Conservation (phyloP, 2,113 vertebrate species). For the Crypturellus undulatus region DNA sequence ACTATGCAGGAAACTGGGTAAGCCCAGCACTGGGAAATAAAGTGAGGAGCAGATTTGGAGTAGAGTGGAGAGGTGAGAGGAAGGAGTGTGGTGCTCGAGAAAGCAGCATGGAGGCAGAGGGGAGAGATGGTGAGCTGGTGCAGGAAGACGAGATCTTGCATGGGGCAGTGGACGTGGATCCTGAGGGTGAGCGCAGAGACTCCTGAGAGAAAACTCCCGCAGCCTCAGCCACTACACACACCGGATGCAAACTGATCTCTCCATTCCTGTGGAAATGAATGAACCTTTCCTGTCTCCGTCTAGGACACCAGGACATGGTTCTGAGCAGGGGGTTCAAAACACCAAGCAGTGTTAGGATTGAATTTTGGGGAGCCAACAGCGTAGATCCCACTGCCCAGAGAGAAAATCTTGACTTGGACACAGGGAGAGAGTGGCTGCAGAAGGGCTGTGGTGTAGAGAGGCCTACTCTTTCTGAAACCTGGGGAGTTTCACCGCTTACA, state of each 20-base stretch:
- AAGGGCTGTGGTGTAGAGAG: background rate
- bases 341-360: background rate
- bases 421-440: background rate
- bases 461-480: background rate
- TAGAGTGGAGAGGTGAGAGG: background rate
- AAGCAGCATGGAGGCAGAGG: background rate
- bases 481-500: constrained; percentile 2
- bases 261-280: background rate
- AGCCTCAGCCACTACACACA: background rate
- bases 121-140: background rate
- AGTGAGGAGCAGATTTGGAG: background rate
- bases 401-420: background rate
- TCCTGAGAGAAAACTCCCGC: background rate
- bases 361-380: background rate
- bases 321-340: background rate
- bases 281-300: background rate
- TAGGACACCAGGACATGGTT: background rate
- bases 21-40: background rate
- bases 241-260: background rate
- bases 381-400: background rate
- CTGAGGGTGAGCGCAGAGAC: background rate
- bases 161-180: no score
- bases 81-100: background rate
- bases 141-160: background rate
- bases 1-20: background rate